A percentile compares a stretch with the other conserved stretches of the same genome.
phyloP scores from a whole-genome alignment of 2,888 invertebrate genomes.

The Patella caerulea region DNA sequence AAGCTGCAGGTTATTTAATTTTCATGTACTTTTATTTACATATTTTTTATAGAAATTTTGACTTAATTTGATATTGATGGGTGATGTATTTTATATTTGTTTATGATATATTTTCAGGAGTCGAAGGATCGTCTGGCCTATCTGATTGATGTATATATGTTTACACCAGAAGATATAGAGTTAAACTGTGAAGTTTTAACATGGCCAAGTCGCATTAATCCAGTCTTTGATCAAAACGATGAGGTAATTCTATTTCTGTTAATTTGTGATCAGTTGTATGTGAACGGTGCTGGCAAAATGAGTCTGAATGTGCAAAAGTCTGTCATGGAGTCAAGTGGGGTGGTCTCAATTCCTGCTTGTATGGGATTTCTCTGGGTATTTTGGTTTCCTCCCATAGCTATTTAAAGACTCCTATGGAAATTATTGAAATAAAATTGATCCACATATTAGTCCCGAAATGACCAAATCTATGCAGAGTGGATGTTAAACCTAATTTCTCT shows the following conservation, averaged over 20 bases:
- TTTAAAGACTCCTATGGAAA: too few species aligned
- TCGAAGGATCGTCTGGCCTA: slow-evolving; percentile 68
- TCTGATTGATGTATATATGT: slow-evolving; percentile 83
- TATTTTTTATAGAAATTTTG: not conserved
- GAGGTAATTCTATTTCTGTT: slow-evolving; percentile 63
- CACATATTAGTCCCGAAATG: too few species aligned
- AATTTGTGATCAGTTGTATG: too few species aligned
- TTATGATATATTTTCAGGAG: slow-evolving; percentile 44
- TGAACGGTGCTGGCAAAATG: too few species aligned
- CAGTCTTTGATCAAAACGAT: slow-evolving; percentile 86
- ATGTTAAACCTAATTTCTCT: too few species aligned
- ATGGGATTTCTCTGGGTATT: too few species aligned
- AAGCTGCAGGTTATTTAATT: not conserved
- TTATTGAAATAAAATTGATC: too few species aligned
- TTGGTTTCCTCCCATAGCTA: too few species aligned
- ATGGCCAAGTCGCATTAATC: slow-evolving; percentile 86
- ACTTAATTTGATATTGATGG: not conserved
- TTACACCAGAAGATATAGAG: slow-evolving; percentile 82
- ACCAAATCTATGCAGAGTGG: too few species aligned
- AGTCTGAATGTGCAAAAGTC: too few species aligned
- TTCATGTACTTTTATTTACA: not conserved
- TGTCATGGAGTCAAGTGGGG: too few species aligned
- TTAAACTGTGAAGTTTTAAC: slow-evolving; percentile 86
- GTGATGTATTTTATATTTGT: not conserved
- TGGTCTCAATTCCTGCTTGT: too few species aligned